These are phyloP conservation scores for Choristoneura fumiferana DNA, from an alignment of 1,140 invertebrate species.

Conservation along the genomic window DNA sequence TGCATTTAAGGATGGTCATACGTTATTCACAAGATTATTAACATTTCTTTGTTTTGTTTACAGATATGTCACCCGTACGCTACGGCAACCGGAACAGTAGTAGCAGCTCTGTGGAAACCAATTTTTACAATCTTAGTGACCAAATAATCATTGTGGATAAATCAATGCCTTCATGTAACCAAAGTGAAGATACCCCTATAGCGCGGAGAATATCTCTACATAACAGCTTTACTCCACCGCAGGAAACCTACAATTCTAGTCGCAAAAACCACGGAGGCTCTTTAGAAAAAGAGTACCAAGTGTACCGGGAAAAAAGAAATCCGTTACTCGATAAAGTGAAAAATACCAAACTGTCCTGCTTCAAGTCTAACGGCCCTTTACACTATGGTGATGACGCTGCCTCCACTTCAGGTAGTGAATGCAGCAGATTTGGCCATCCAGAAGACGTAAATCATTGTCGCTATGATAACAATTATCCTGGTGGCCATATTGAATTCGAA, in stretches of 20 bases:
- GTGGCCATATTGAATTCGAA: constrained; percentile 68
- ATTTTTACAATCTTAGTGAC: constrained; percentile 83
- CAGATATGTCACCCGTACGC: constrained; percentile 84
- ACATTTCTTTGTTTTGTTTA: constrained; percentile 45
- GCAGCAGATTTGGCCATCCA: constrained; percentile 75
- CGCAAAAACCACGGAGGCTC: constrained; percentile 76
- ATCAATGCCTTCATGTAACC: constrained; percentile 68
- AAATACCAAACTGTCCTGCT: constrained; percentile 84
- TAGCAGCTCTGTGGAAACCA: constrained; percentile 83
- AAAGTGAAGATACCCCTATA: constrained; percentile 57
- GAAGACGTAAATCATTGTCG: constrained; percentile 72
- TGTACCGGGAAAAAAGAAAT: constrained; percentile 82
- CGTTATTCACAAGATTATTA: too few relatives aligned
- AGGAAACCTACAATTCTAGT: constrained; percentile 50
- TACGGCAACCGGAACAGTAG: constrained; percentile 83
- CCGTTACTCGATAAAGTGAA: constrained; percentile 85
- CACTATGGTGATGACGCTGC: constrained; percentile 72
- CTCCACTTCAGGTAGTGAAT: constrained; percentile 76
- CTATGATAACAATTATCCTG: constrained; percentile 57
- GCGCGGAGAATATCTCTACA: constrained; percentile 69
- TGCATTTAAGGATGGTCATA: too few relatives aligned
- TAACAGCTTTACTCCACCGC: constrained; percentile 63
- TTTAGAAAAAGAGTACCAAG: constrained; percentile 74
- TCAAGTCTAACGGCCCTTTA: constrained; percentile 77
- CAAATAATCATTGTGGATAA: constrained; percentile 79